Conservation (phyloP, 2,888 invertebrate genomes). For the Alcis repandata region DNA sequence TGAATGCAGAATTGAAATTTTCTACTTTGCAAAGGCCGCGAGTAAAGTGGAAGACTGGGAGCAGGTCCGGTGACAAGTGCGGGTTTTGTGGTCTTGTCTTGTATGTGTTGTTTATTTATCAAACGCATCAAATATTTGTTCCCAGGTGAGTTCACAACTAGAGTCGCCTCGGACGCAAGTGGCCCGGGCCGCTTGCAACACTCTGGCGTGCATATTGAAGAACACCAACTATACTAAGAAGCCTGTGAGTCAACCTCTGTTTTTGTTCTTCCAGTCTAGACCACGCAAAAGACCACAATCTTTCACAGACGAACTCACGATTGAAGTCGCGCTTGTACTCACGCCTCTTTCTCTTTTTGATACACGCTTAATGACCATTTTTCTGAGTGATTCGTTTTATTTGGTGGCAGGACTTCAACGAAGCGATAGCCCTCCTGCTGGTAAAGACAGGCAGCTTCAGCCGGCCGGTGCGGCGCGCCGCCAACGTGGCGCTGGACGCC, state of each 20-base stretch:
- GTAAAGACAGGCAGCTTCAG: conserved; percentile 91
- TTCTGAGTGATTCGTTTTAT: neutral
- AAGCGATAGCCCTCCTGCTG: conserved; percentile 88
- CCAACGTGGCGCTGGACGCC: conserved; percentile 89
- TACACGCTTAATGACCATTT: too few relatives aligned
- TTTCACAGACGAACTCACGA: too few relatives aligned
- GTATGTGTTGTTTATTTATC: too few relatives aligned
- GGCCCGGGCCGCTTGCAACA: conserved; percentile 69
- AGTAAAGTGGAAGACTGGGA: too few relatives aligned
- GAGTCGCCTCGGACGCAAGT: conserved; percentile 79
- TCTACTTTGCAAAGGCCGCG: too few relatives aligned
- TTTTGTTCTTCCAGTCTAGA: neutral
- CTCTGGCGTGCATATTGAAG: conserved; percentile 69
- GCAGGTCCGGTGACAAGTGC: too few relatives aligned
- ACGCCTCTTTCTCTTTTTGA: too few relatives aligned
- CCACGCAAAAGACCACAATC: too few relatives aligned
- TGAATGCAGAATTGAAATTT: too few relatives aligned
- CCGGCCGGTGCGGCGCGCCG: conserved; percentile 91
- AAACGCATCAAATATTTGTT: neutral
- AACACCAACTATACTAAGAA: conserved; percentile 81
- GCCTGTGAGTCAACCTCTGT: conserved; percentile 60
- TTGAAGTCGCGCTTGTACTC: too few relatives aligned
- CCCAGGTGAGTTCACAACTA: conserved; percentile 67
- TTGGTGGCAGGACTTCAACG: conserved; percentile 88
- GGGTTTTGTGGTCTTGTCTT: too few relatives aligned